These are phyloP conservation scores for Plectus sambesii DNA, from an alignment of 1,140 invertebrate genomes.

Conservation along the genomic window DNA sequence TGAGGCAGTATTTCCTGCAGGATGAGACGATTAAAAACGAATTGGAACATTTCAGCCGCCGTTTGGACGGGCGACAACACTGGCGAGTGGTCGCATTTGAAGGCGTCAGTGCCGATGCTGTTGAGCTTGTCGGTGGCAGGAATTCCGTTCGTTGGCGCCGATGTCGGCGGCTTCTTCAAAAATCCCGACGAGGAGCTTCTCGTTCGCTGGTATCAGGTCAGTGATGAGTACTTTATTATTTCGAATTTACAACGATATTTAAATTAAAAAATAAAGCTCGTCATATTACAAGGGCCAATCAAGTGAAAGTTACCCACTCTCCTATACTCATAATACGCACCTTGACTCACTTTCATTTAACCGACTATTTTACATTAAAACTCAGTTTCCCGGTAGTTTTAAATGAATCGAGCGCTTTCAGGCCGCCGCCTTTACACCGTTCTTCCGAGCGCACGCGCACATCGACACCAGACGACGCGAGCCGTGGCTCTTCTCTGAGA, in stretches of 20 bases:
- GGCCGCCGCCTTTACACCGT: slow-evolving; percentile 63
- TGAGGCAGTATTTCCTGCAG: slow-evolving; percentile 7
- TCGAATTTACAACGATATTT: too few species aligned
- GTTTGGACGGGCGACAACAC: slow-evolving; percentile 98
- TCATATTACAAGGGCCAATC: too few species aligned
- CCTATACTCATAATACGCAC: too few species aligned
- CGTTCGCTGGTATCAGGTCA: slow-evolving; percentile 88
- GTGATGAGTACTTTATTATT: too few species aligned
- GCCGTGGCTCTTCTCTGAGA: slow-evolving; percentile 79
- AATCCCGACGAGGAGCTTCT: slow-evolving; percentile 84
- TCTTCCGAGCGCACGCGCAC: slow-evolving; percentile 63
- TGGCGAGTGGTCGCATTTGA: slow-evolving; percentile 83
- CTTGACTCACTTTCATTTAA: too few species aligned
- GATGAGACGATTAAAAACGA: slow-evolving; percentile 41
- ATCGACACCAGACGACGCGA: slow-evolving; percentile 89
- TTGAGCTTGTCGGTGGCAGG: slow-evolving; percentile 76
- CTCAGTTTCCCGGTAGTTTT: too few species aligned
- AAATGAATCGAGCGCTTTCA: slow-evolving; percentile 39
- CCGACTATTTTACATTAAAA: too few species aligned
- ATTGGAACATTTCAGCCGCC: slow-evolving; percentile 54
- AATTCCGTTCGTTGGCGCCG: slow-evolving; percentile 86
- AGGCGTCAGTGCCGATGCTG: slow-evolving; percentile 80
- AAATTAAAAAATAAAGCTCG: too few species aligned
- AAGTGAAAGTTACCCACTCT: too few species aligned
- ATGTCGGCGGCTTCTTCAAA: slow-evolving; percentile 94